These are phyloP conservation scores for Elysia chlorotica DNA, from an alignment of 1,140 invertebrate genomes.

Conservation along the genomic window DNA sequence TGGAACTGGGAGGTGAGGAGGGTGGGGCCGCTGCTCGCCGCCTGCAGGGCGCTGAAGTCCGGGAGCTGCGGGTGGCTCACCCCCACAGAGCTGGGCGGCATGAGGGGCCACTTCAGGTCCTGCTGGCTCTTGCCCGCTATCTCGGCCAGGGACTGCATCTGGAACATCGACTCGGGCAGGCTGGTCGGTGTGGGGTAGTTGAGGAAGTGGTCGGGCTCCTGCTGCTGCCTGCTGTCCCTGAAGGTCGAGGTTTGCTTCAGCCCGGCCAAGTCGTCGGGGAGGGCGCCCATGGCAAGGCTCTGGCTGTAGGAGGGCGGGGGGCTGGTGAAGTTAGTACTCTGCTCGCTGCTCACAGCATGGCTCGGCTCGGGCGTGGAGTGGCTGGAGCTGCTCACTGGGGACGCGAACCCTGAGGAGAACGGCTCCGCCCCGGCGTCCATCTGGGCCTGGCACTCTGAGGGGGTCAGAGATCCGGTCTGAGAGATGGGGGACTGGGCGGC, in stretches of 20 bases:
- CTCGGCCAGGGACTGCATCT: no score
- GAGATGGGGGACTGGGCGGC: conserved; percentile 36
- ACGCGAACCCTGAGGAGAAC: conserved; percentile 49
- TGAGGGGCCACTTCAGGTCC: conserved; percentile 46
- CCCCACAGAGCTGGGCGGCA: no score
- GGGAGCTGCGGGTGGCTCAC: conserved; percentile 35
- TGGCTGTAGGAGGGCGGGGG: conserved; percentile 50
- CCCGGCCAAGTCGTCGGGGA: conserved; percentile 38
- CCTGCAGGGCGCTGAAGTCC: conserved; percentile 52
- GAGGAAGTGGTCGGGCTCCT: conserved; percentile 30
- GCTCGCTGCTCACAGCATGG: conserved; percentile 26
- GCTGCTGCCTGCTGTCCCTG: conserved; percentile 47
- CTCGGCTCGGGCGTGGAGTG: conserved; percentile 48
- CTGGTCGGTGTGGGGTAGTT: conserved; percentile 31
- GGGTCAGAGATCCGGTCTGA: conserved; percentile 32
- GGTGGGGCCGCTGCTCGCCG: conserved; percentile 21
- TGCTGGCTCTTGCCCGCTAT: no score
- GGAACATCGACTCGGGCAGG: conserved; percentile 35
- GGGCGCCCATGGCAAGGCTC: conserved; percentile 38
- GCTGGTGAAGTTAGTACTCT: conserved; percentile 31
- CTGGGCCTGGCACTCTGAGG: conserved; percentile 26
- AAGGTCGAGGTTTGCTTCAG: conserved; percentile 61
- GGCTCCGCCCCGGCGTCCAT: conserved; percentile 37
- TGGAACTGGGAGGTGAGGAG: conserved; percentile 1
- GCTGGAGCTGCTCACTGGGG: conserved; percentile 46